Percentiles rank a stretch among this genome's conserved stretches.
phyloP scores from a whole-genome alignment of 2,888 invertebrate species.

The Aphelenchoides bicaudatus region DNA sequence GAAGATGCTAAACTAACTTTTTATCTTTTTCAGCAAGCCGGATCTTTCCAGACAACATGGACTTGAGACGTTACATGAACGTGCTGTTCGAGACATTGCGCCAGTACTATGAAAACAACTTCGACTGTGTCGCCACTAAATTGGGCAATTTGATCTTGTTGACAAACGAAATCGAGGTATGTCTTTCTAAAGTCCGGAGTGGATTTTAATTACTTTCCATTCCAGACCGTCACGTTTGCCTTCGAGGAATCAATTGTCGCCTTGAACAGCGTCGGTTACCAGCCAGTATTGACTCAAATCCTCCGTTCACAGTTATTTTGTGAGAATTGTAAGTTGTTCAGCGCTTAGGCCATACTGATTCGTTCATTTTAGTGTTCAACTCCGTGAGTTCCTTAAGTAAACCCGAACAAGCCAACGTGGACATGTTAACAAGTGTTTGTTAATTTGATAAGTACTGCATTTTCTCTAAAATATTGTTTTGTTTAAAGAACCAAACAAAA shows the following conservation, averaged over 20 bases:
- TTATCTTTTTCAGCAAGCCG: conserved; percentile 1
- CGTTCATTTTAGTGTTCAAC: conserved; percentile 5
- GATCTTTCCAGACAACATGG: conserved; percentile 7
- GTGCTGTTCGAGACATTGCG: conserved; percentile 8
- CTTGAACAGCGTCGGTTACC: conserved; percentile 9
- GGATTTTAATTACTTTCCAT: neutral
- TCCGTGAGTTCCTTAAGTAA: neutral
- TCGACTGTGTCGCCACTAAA: conserved; percentile 6
- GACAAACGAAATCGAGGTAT: conserved; percentile 18
- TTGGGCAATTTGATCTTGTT: conserved; percentile 17
- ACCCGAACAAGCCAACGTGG: conserved; percentile 3
- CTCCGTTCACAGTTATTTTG: conserved; percentile 6
- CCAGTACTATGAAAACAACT: conserved; percentile 9
- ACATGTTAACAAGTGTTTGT: conserved; percentile 6
- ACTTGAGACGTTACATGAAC: conserved; percentile 11
- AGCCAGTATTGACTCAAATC: conserved; percentile 3
- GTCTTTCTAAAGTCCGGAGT: neutral
- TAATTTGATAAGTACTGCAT: too few species aligned
- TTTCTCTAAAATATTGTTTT: too few species aligned
- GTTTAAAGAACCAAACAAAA: neutral
- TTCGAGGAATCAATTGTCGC: conserved; percentile 13
- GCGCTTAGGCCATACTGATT: neutral
- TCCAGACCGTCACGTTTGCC: conserved; percentile 17
- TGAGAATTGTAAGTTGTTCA: conserved; percentile 3
- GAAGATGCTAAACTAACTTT: neutral